Base-by-base conservation (phyloP, 2,797 vertebrate species). In the Aythya fuligula region DNA sequence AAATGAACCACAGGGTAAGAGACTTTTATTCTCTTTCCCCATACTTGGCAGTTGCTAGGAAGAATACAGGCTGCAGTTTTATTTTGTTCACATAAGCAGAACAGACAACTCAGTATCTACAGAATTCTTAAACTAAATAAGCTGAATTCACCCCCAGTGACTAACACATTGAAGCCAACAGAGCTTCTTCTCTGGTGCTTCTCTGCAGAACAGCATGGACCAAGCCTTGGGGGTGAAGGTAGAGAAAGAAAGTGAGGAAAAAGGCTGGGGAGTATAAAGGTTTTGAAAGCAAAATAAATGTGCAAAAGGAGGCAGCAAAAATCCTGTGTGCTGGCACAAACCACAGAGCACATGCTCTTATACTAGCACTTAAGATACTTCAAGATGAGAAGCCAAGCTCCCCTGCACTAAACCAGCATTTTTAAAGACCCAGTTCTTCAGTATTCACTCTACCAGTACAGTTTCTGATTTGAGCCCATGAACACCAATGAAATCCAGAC, bases 401-500 rank as follows among this genome's bases (percentile, higher is more conserved):
- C 72, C 57, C 83, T 27, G 34, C 41, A 27, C 34, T 85, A 82
- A 75, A 56, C 91, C 71, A 92, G 57, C 82, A 70, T 51, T 94
- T 19, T 18, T 81, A 76, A 91, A 96, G 70, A 85, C 80, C 73
- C 76, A 94, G 54, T 64, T 67, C 70, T 61, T 87, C 67, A 22
- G 82, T 58, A 72, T 82, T 85, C 53, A 73, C n/a, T 2, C 6
- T 39, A 60, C 28, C 57, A 54, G 20, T 64, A 38, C 4, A 69
- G 38, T 51, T 79, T 89, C 73, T 78, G 62, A 66, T 95, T 94
- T 58, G 56, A 94, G 70, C 74, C 94, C 92, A 72, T 16, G 41
- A 94, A 67, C 15, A 24, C 39, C 10, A 85, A 96, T 85, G 81
- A 97, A 97, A 97, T 91, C 94, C 96, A 96, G 95, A 90, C 76